Conservation (phyloP, 2,113 vertebrate genomes). For the Glaucidium brasilianum region DNA sequence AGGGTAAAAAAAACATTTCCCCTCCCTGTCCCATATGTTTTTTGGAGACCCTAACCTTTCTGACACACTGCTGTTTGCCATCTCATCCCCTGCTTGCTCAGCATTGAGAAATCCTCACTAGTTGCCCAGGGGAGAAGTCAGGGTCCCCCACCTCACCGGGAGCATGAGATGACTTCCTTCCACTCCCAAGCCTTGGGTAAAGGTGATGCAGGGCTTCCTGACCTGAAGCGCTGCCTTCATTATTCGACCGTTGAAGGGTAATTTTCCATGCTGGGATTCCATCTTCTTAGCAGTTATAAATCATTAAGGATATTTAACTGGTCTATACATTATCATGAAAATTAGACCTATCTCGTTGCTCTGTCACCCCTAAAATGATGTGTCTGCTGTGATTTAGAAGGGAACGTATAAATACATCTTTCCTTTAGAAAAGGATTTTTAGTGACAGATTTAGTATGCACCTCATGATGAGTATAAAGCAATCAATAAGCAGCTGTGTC, state of each 20-base stretch:
- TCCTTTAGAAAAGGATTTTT: not conserved
- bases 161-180: not conserved
- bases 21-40: not conserved
- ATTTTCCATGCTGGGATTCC: not conserved
- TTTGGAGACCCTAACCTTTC: not conserved
- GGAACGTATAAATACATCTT: not conserved
- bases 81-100: not conserved
- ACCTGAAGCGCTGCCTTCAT: not conserved
- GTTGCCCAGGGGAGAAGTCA: not conserved
- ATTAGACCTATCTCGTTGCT: not conserved
- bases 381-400: not conserved
- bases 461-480: not conserved
- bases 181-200: not conserved
- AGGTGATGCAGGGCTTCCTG: not conserved
- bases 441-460: not conserved
- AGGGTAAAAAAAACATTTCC: not conserved
- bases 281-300: not conserved
- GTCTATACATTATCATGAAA: not conserved
- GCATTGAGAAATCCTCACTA: not conserved
- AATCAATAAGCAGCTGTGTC: conserved; percentile 23
- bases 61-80: not conserved
- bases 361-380: not conserved
- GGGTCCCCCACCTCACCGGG: not conserved
- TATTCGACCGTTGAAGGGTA: not conserved
- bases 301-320: not conserved